Percentiles rank a stretch among this genome's conserved stretches.
Conservation (phyloP, 2,888 invertebrate genomes). For the Papilio demoleus region DNA sequence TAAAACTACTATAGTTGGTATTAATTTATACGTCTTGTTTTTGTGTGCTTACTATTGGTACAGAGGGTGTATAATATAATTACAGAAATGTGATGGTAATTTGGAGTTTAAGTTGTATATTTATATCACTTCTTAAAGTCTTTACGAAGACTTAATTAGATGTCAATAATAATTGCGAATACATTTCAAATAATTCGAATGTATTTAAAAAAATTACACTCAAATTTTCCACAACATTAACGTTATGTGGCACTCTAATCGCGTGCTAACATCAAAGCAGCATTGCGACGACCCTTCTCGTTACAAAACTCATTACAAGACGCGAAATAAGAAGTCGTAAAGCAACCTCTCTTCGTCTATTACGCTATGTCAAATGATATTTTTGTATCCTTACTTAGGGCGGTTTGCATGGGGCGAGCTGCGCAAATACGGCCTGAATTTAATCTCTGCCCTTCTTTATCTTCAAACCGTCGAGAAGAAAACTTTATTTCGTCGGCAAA, state of each 20-base stretch:
- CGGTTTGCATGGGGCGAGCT: slow-evolving; percentile 72
- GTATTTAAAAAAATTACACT: slow-evolving; percentile 38
- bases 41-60: slow-evolving; percentile 22
- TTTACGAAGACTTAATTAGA: no score
- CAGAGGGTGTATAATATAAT: slow-evolving; percentile 1
- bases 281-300: slow-evolving; percentile 59
- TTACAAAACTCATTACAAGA: slow-evolving; percentile 79
- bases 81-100: neutral
- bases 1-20: slow-evolving; percentile 54
- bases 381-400: slow-evolving; percentile 70
- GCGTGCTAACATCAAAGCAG: slow-evolving; percentile 64
- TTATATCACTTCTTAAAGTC: neutral
- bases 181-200: no score
- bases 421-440: slow-evolving; percentile 76
- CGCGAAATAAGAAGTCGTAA: slow-evolving; percentile 78
- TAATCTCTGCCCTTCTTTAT: slow-evolving; percentile 77
- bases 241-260: slow-evolving; percentile 50
- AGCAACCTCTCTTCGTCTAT: slow-evolving; percentile 75
- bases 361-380: slow-evolving; percentile 81
- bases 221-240: slow-evolving; percentile 48
- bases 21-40: slow-evolving; percentile 53
- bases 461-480: slow-evolving; percentile 74
- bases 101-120: neutral
- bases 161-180: no score
- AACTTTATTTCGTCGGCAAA: slow-evolving; percentile 80